Base-by-base conservation (phyloP, 2,797 vertebrate species). In the Brotula barbata region DNA sequence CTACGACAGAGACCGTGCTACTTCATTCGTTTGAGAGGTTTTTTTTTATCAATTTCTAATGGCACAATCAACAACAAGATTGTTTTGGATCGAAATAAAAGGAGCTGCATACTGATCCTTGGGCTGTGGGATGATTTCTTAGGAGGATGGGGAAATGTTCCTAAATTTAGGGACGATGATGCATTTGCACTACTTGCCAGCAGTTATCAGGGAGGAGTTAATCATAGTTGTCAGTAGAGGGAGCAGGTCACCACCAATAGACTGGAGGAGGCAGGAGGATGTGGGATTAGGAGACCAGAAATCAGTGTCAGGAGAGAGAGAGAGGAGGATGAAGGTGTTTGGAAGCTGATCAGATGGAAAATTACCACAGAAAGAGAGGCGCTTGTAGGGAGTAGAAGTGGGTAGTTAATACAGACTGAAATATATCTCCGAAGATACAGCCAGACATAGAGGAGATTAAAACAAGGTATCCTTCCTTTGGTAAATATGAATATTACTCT, bases 401-500 rank as follows among this genome's bases (percentile, higher is more conserved):
- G 25, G 4, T 28, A n/a, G n/a, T n/a, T n/a, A n/a, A n/a, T n/a
- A n/a, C n/a, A n/a, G n/a, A n/a, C n/a, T n/a, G n/a, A n/a, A n/a
- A n/a, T n/a, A n/a, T n/a, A n/a, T n/a, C n/a, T n/a, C n/a, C n/a
- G n/a, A n/a, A n/a, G n/a, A n/a, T n/a, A n/a, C n/a, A n/a, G n/a
- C n/a, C n/a, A n/a, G n/a, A n/a, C n/a, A n/a, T n/a, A n/a, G n/a
- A n/a, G n/a, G n/a, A n/a, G n/a, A n/a, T n/a, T n/a, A n/a, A n/a
- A n/a, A n/a, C n/a, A n/a, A n/a, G n/a, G n/a, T n/a, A n/a, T n/a
- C n/a, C n/a, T 54, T 16, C 16, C 39, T 49, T 69, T n/a, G n/a
- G 71, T 64, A 81, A 84, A 71, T 77, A 75, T 75, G 41, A 64
- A 71, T 80, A 75, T 72, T 70, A 81, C 85, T 84, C 75, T 73